These are phyloP conservation scores for Corynorhinus townsendii DNA, from an alignment of 2,113 vertebrate species.

Conservation along the genomic window DNA sequence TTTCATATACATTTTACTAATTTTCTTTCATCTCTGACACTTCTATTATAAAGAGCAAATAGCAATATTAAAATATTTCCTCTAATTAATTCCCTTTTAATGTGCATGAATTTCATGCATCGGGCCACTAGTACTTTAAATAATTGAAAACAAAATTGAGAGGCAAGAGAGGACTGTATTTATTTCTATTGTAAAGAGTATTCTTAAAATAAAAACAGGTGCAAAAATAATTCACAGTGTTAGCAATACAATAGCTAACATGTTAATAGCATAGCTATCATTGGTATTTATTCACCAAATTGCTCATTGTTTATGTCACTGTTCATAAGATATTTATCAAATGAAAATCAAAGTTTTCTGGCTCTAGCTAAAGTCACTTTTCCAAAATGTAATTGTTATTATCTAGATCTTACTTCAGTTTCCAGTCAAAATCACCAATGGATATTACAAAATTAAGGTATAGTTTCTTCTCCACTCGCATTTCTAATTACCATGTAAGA, in stretches of 20 bases:
- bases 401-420: slow-evolving; percentile 9
- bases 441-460: slow-evolving; percentile 29
- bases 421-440: not conserved
- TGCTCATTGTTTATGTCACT: not conserved
- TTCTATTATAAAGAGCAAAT: no score
- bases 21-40: no score
- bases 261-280: not conserved
- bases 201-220: slow-evolving; percentile 7
- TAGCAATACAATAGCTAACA: not conserved
- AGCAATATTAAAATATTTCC: no score
- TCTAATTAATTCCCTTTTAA: no score
- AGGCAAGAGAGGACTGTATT: not conserved
- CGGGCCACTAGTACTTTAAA: not conserved
- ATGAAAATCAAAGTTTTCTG: not conserved
- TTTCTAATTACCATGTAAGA: not conserved
- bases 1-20: no score
- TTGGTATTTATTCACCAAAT: not conserved
- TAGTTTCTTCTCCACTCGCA: slow-evolving; percentile 6
- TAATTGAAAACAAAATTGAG: slow-evolving; percentile 7
- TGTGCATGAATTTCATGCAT: no score
- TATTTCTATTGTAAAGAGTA: not conserved
- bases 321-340: slow-evolving; percentile 15
- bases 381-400: not conserved
- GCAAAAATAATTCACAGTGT: not conserved
- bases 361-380: not conserved